Conservation (phyloP, 2,888 invertebrate genomes). For the Entomobrya multifasciata region DNA sequence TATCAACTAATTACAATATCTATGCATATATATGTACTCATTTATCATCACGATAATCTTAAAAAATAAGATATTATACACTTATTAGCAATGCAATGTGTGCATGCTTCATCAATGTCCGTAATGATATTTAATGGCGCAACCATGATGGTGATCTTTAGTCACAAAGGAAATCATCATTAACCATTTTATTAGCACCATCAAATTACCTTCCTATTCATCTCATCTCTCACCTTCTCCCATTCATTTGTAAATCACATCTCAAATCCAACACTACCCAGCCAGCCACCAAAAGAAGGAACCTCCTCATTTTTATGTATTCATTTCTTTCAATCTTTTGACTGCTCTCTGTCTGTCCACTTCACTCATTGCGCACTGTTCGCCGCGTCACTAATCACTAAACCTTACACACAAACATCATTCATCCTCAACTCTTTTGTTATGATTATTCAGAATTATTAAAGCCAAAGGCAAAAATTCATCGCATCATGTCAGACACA, state of each 20-base stretch:
- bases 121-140: slow-evolving; percentile 31
- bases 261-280: slow-evolving; percentile 2
- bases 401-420: slow-evolving; percentile 27
- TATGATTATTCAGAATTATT: slow-evolving; percentile 53
- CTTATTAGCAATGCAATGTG: slow-evolving; percentile 10
- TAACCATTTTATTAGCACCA: slow-evolving; percentile 33
- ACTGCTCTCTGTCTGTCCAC: not conserved
- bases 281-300: not conserved
- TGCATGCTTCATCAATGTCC: slow-evolving; percentile 28
- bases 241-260: slow-evolving; percentile 5
- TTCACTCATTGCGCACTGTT: slow-evolving; percentile 5
- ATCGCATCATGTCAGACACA: too few species aligned
- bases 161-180: slow-evolving; percentile 37
- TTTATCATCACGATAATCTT: not conserved
- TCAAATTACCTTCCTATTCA: slow-evolving; percentile 40
- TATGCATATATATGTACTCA: too few species aligned
- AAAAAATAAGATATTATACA: not conserved
- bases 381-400: slow-evolving; percentile 2
- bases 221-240: slow-evolving; percentile 10
- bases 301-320: not conserved
- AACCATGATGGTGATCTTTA: slow-evolving; percentile 36
- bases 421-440: slow-evolving; percentile 45
- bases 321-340: not conserved
- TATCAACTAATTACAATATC: slow-evolving; percentile 16
- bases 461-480: slow-evolving; percentile 43